Evolutionary conservation across 2,888 invertebrate genomes (phyloP).

Genomic region (Phyto melanocephala): DNA sequence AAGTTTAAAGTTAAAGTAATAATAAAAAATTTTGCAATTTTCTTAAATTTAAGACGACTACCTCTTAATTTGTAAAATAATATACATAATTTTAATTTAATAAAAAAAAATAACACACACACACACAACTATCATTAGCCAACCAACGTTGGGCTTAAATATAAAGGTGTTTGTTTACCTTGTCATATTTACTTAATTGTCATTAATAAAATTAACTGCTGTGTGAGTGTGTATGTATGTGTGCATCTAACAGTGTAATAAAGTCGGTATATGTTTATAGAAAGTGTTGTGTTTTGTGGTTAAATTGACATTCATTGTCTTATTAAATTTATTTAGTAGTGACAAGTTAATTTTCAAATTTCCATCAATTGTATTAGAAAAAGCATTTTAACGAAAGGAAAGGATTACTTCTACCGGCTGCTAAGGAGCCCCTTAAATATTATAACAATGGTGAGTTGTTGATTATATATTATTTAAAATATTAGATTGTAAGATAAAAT

Average conservation of each 20-base stretch:
- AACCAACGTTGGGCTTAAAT: conserved; percentile 55
- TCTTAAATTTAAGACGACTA: conserved; percentile 42
- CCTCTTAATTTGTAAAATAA: conserved; percentile 11
- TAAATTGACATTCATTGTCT: conserved; percentile 56
- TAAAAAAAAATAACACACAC: background rate
- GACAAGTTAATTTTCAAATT: conserved; percentile 8
- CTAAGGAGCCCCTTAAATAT: background rate
- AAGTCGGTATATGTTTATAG: conserved; percentile 25
- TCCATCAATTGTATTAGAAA: conserved; percentile 10
- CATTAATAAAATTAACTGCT: conserved; percentile 40
- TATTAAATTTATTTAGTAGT: conserved; percentile 49
- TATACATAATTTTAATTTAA: background rate
- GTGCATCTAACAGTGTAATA: background rate
- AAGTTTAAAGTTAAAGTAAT: conserved; percentile 30
- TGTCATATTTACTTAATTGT: conserved; percentile 47
- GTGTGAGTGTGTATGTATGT: background rate
- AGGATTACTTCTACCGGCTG: conserved; percentile 29
- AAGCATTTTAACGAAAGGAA: conserved; percentile 12
- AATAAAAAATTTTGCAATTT: conserved; percentile 26
- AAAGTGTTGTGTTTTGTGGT: conserved; percentile 37
- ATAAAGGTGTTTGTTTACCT: conserved; percentile 58
- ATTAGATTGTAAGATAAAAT: background rate
- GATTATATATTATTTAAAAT: background rate
- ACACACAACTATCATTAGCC: conserved; percentile 35
- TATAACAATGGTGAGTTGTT: conserved; percentile 56